A percentile compares a stretch with the other conserved stretches of the same genome.
Evolutionary conservation across 1,140 invertebrate species (phyloP).

Genomic region (Drosophila ironensis): DNA sequence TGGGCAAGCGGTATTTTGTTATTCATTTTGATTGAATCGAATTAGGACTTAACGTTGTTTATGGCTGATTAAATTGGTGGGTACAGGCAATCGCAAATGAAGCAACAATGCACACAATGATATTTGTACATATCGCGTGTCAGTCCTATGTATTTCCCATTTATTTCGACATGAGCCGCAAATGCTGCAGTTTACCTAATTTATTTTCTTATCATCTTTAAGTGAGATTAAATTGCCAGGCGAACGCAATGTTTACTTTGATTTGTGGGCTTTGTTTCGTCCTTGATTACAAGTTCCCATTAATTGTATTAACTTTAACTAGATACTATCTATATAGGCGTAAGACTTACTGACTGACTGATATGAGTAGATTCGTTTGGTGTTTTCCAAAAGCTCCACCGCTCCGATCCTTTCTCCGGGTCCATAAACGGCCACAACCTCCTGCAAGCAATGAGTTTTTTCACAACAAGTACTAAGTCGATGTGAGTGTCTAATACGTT

Average conservation of each 20-base stretch:
- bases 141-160: slow-evolving; percentile 33
- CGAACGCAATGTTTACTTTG: background rate
- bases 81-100: slow-evolving; percentile 62
- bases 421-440: slow-evolving; percentile 14
- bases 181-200: slow-evolving; percentile 35
- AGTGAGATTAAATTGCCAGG: slow-evolving; percentile 25
- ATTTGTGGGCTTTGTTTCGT: background rate
- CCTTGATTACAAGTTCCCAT: no score
- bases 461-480: no score
- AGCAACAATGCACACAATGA: slow-evolving; percentile 30
- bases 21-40: slow-evolving; percentile 79
- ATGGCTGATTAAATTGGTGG: slow-evolving; percentile 77
- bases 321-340: background rate
- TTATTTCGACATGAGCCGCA: slow-evolving; percentile 32
- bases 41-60: slow-evolving; percentile 80
- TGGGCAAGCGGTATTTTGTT: slow-evolving; percentile 55
- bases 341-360: slow-evolving; percentile 32
- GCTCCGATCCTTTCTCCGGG: slow-evolving; percentile 53
- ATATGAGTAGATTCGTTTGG: slow-evolving; percentile 13
- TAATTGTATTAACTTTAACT: no score
- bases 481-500: background rate
- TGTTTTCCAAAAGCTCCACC: slow-evolving; percentile 26
- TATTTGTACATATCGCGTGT: slow-evolving; percentile 40
- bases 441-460: background rate
- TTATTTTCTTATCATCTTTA: slow-evolving; percentile 45